Base-by-base conservation (phyloP, 1,140 invertebrate species). In the Mercenaria mercenaria region DNA sequence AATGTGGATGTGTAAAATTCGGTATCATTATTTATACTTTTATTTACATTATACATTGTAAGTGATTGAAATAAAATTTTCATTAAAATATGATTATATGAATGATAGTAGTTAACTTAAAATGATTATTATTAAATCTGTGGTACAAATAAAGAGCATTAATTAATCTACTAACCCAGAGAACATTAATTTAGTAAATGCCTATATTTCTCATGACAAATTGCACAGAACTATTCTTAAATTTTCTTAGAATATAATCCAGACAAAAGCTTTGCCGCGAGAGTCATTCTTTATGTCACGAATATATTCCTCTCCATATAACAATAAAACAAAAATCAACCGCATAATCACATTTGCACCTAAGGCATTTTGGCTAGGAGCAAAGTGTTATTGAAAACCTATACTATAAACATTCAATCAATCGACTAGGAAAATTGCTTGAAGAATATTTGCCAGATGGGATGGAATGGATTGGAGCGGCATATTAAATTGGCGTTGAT, bases 341-440 rank as follows among this genome's bases (percentile, higher is more conserved):
- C n/a, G 52, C 52, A 37, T 39, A 67, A 67, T 64, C 56, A 64
- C 59, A 82, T 82, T 82, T 82, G 52, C 59, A 82, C 80, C 56
- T 20, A 1, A 64, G 56, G 56, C 80, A 67, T 82, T 82, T 64
- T 82, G 15, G 56, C 29, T 39, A 4, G 0, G 18, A 18, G 4
- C 56, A 29, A 82, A 61, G 37, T 82, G 59, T 64, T 82, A 82
- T 82, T 82, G 80, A 82, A 82, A 82, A 41, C 80, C 80, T 82
- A 82, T 67, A 82, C 37, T 29, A 41, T 82, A 67, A 82, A 67
- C 56, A 41, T 18, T 72, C 67, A n/a, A 72, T 72, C 67, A 72
- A 72, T 39, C 29, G 34, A 15, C 67, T 72, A 37, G 18, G 67
- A 72, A 72, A 72, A 72, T 37, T 72, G 32, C 34, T 34, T 34